Evolutionary conservation across 2,888 invertebrate genomes (phyloP), one percentile per base, ranked within the genome.

Genomic region (Siphlonurus alternatus): DNA sequence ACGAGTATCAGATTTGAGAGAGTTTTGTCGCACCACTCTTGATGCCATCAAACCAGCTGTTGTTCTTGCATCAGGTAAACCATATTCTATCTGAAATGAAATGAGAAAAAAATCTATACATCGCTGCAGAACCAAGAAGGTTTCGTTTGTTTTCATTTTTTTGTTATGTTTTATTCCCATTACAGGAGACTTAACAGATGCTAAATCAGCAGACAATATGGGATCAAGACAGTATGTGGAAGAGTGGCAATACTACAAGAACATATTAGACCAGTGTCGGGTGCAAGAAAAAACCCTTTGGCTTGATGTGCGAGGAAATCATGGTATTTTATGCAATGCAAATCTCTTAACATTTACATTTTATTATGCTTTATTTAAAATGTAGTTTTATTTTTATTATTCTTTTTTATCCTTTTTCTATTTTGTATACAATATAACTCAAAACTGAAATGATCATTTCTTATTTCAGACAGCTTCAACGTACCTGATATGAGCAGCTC

Each of bases 281-380:
- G 81, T 90, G 23, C 78, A 78, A 62, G 78, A 85, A 56, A 83
- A 82, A 71, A 89, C 90, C 1, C 76, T 83, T 25, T 94, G 93
- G 93, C 77, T 94, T 66, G 94, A 94, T 77, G 87, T 93, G 67
- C 80, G 93, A 75, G 94, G 94, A 74, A 93, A 93, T 80, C 93
- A 93, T 81, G 93, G 91, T 90, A 78, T 74, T 72, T 66, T 19
- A 60, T 53, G 10, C 25, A 18, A 3, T n/a, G n/a, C n/a, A n/a
- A n/a, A n/a, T n/a, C n/a, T n/a, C n/a, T n/a, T n/a, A n/a, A n/a
- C 19, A 10, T 60, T 25, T n/a, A 5, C 2, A 2, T 63, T 61
- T 51, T 61, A 53, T 56, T 61, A 56, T 59, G 53, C 54, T 62
- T 61, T 65, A 18, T 62, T 65, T 22, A 63, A 59, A 20, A 53